A percentile compares a stretch with the other conserved stretches of the same genome.
phyloP scores from a whole-genome alignment of 2,797 vertebrate genomes.

The Microctenopoma steveboyesi region DNA sequence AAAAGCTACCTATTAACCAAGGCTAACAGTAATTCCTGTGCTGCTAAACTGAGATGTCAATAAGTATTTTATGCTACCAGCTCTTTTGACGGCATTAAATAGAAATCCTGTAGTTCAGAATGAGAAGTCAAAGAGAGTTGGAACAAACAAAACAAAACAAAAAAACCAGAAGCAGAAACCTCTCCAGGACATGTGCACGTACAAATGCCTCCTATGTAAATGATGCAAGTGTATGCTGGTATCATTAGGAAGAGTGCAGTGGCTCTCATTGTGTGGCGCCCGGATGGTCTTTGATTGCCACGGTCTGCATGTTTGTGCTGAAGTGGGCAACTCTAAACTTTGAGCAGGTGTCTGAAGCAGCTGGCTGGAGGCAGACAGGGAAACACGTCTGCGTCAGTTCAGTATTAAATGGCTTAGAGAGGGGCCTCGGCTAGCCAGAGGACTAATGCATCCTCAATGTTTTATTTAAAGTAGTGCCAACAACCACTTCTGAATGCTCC shows the following conservation, averaged over 20 bases:
- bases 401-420: slow-evolving; percentile 70
- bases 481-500: slow-evolving; percentile 55
- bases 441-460: slow-evolving; percentile 78
- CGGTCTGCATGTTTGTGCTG: slow-evolving; percentile 65
- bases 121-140: neutral
- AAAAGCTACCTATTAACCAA: slow-evolving; percentile 2
- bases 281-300: slow-evolving; percentile 74
- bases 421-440: slow-evolving; percentile 63
- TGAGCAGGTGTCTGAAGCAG: slow-evolving; percentile 82
- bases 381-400: slow-evolving; percentile 77
- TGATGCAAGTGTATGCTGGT: slow-evolving; percentile 74
- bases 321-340: slow-evolving; percentile 78
- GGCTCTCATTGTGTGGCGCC: slow-evolving; percentile 73
- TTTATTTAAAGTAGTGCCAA: slow-evolving; percentile 74
- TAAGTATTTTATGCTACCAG: neutral
- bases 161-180: too few relatives aligned
- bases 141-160: neutral
- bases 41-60: neutral
- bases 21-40: slow-evolving; percentile 11
- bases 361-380: slow-evolving; percentile 73
- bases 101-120: neutral
- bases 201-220: slow-evolving; percentile 60
- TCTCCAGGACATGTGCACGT: neutral
- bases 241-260: slow-evolving; percentile 79
- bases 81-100: neutral